Evolutionary conservation across 2,888 invertebrate species (phyloP).

Genomic region (Pollenia griseotomentosa): DNA sequence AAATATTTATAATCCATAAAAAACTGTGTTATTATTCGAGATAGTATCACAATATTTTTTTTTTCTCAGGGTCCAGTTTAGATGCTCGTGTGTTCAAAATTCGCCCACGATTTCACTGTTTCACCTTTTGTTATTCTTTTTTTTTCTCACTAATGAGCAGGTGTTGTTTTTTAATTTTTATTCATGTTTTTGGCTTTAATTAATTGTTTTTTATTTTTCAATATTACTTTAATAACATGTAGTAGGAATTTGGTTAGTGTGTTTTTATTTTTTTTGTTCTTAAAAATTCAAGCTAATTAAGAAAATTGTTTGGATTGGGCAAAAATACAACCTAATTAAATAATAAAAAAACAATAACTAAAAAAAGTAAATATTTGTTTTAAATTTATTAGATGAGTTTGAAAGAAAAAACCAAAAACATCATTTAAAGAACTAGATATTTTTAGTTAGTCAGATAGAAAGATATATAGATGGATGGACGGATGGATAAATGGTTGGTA

Average conservation of each 20-base stretch:
- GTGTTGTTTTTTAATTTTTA: no score
- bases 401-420: conserved; percentile 4
- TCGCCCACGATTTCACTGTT: no score
- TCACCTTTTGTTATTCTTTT: no score
- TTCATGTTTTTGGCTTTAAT: no score
- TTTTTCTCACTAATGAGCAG: no score
- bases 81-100: no score
- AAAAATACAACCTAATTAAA: conserved; percentile 26
- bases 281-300: conserved; percentile 38
- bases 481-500: neutral
- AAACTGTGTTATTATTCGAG: no score
- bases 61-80: no score
- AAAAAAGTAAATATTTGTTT: conserved; percentile 48
- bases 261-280: conserved; percentile 13
- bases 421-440: neutral
- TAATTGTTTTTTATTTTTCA: no score
- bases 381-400: conserved; percentile 23
- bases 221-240: no score
- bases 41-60: no score
- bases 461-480: neutral
- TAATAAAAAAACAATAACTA: neutral
- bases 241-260: neutral
- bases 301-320: conserved; percentile 21
- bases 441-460: neutral
- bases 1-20: no score